Conservation (phyloP, 2,113 vertebrate species). For the Oreochromis spilurus region DNA sequence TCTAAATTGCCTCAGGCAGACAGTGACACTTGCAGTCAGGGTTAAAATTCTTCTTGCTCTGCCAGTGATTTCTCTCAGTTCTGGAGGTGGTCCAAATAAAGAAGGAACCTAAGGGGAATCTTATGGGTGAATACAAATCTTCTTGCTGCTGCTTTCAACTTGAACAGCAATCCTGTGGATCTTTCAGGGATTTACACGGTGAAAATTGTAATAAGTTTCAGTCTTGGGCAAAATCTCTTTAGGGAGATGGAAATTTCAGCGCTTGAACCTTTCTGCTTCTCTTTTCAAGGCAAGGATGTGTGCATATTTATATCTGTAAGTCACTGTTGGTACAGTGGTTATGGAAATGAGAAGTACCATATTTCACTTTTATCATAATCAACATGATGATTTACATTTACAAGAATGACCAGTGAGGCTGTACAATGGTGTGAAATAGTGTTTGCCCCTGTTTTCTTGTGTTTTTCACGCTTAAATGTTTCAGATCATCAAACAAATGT, state of each 20-base stretch:
- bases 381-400: background rate
- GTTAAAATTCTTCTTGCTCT: background rate
- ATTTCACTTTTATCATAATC: background rate
- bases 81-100: slow-evolving; percentile 33
- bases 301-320: background rate
- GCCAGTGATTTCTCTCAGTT: slow-evolving; percentile 3
- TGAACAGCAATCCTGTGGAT: slow-evolving; percentile 37
- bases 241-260: background rate
- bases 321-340: background rate
- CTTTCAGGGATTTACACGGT: slow-evolving; percentile 36
- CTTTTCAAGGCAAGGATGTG: background rate
- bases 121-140: slow-evolving; percentile 42
- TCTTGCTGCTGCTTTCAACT: slow-evolving; percentile 7
- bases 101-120: background rate
- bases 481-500: background rate
- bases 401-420: background rate
- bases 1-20: background rate
- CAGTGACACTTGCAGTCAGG: background rate
- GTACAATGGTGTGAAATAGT: background rate
- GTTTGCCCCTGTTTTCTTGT: background rate
- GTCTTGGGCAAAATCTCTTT: slow-evolving; percentile 5
- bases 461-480: background rate
- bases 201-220: slow-evolving; percentile 43
- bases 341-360: too few relatives aligned
- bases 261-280: background rate